phyloP scores from a whole-genome alignment of 2,888 invertebrate genomes.

The Schizotus pectinicornis region DNA sequence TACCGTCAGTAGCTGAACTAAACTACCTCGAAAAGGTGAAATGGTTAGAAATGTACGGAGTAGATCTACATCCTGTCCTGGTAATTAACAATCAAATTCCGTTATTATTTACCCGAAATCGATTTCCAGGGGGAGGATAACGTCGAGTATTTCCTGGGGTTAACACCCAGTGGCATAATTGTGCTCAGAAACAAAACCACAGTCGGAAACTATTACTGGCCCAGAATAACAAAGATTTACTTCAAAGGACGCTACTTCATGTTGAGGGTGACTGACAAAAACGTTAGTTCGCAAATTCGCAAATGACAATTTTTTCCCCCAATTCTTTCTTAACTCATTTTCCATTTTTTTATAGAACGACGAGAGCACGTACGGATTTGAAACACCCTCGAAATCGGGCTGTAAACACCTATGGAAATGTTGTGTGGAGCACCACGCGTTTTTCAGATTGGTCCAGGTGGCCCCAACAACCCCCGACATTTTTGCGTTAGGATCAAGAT shows the following conservation, averaged over 20 bases:
- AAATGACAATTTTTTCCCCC: too few relatives aligned
- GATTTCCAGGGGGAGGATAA: constrained; percentile 86
- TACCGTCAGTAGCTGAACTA: constrained; percentile 91
- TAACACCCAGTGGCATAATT: constrained; percentile 95
- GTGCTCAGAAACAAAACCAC: constrained; percentile 94
- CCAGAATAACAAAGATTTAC: constrained; percentile 94
- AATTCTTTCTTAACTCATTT: constrained; percentile 3
- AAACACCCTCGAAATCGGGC: constrained; percentile 88
- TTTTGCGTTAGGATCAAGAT: constrained; percentile 78
- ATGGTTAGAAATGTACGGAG: constrained; percentile 99
- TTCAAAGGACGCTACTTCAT: constrained; percentile 97
- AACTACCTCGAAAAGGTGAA: constrained; percentile 97
- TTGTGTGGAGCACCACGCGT: constrained; percentile 94
- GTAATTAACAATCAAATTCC: constrained; percentile 63
- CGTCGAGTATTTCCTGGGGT: constrained; percentile 93
- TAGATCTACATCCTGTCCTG: constrained; percentile 94
- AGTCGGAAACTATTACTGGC: constrained; percentile 98
- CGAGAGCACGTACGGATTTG: constrained; percentile 95
- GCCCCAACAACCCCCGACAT: constrained; percentile 78
- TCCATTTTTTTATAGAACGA: constrained; percentile 71
- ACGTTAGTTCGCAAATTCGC: constrained; percentile 79
- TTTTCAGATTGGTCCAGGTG: constrained; percentile 86
- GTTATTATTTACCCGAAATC: constrained; percentile 1
- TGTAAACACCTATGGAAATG: constrained; percentile 97
- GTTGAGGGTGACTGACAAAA: constrained; percentile 92